Percentiles rank a stretch among this genome's conserved stretches.
Evolutionary conservation across 2,888 invertebrate species (phyloP).

Genomic region (Oscheius myriophilus): DNA sequence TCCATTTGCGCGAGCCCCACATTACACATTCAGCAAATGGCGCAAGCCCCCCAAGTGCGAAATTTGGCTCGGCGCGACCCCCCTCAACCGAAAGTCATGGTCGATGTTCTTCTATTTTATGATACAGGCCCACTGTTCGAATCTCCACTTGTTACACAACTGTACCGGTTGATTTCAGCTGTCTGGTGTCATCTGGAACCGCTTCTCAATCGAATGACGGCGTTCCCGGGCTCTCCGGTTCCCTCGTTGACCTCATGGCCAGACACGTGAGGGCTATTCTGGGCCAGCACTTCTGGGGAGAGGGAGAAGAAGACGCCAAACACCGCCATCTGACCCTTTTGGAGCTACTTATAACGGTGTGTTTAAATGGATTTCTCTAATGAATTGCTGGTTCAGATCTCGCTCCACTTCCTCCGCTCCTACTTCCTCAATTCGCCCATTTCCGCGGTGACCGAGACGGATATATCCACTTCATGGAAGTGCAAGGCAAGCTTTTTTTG

Average conservation of each 20-base stretch:
- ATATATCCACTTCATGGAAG: constrained; percentile 64
- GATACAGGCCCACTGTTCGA: no score
- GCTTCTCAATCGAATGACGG: constrained; percentile 29
- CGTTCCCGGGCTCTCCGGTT: constrained; percentile 35
- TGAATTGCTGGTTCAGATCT: constrained; percentile 38
- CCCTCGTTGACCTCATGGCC: constrained; percentile 77
- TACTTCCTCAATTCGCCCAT: constrained; percentile 81
- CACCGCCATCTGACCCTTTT: constrained; percentile 80
- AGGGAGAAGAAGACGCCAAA: constrained; percentile 75
- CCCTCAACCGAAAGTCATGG: no score
- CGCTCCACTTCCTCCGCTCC: constrained; percentile 82
- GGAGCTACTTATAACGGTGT: constrained; percentile 79
- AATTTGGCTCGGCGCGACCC: no score
- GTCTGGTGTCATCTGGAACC: constrained; percentile 63
- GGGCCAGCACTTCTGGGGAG: constrained; percentile 75
- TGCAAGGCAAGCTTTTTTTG: constrained; percentile 58
- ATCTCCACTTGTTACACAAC: constrained; percentile 1
- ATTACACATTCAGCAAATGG: no score
- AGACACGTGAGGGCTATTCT: constrained; percentile 84
- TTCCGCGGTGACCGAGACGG: constrained; percentile 62
- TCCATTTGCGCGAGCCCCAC: no score
- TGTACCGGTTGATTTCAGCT: constrained; percentile 38
- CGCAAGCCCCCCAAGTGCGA: no score
- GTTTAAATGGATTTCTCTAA: not conserved
- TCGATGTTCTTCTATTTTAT: no score